Evolutionary conservation across 2,797 vertebrate genomes (phyloP).

Genomic region (Syndactyla subalaris): DNA sequence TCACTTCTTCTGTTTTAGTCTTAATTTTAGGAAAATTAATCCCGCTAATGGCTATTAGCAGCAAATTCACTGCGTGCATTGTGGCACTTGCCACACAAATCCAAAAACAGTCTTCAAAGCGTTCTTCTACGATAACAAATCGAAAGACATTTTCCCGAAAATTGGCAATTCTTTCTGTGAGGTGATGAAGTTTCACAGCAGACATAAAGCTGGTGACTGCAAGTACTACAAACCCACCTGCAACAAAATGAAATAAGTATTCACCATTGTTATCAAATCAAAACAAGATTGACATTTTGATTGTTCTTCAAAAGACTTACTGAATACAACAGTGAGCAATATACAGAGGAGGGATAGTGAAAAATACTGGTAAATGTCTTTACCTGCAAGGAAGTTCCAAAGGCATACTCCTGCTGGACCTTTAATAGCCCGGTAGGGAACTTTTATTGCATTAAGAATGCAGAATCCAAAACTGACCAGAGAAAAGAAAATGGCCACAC

Average conservation of each 20-base stretch:
- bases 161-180: slow-evolving; percentile 92
- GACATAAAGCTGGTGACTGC: slow-evolving; percentile 86
- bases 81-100: slow-evolving; percentile 88
- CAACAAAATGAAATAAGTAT: slow-evolving; percentile 25
- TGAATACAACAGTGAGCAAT: neutral
- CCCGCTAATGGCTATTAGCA: slow-evolving; percentile 87
- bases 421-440: slow-evolving; percentile 93
- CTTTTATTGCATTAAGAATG: slow-evolving; percentile 90
- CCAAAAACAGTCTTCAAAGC: slow-evolving; percentile 91
- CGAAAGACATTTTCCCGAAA: slow-evolving; percentile 87
- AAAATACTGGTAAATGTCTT: slow-evolving; percentile 32
- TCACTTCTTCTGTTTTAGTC: slow-evolving; percentile 90
- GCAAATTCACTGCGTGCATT: slow-evolving; percentile 85
- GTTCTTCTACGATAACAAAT: slow-evolving; percentile 87
- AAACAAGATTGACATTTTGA: neutral
- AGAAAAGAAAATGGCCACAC: slow-evolving; percentile 85
- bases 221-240: slow-evolving; percentile 83
- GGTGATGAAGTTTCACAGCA: slow-evolving; percentile 81
- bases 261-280: neutral
- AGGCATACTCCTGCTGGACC: slow-evolving; percentile 92
- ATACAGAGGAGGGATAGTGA: neutral
- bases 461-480: slow-evolving; percentile 92
- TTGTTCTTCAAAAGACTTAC: neutral
- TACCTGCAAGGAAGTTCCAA: slow-evolving; percentile 95
- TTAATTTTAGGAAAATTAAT: slow-evolving; percentile 88